Percentiles rank a stretch among this genome's conserved stretches.
These are phyloP conservation scores for Temnothorax longispinosus DNA, from an alignment of 1,140 invertebrate species.

Conservation along the genomic window DNA sequence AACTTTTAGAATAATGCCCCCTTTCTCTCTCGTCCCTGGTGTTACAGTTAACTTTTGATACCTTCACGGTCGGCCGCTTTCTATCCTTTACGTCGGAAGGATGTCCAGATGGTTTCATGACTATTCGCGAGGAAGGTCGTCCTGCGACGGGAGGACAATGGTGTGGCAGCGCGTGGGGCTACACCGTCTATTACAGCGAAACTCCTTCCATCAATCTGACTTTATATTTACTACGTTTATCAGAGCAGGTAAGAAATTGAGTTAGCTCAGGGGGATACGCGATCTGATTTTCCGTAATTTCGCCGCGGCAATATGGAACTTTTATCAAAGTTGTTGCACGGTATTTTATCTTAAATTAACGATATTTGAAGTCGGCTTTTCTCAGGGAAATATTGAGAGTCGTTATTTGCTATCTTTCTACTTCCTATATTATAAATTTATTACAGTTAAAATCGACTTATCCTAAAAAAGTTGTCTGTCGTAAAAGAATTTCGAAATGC, in stretches of 20 bases:
- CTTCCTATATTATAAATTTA: not conserved
- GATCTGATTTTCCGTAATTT: constrained; percentile 36
- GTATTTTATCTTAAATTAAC: constrained; percentile 3
- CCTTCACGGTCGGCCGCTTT: constrained; percentile 91
- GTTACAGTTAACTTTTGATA: constrained; percentile 90
- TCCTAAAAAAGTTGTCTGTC: not conserved
- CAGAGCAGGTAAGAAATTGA: constrained; percentile 88
- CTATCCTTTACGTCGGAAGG: constrained; percentile 91
- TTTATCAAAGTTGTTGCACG: not conserved
- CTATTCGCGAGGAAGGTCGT: constrained; percentile 90
- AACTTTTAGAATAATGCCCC: constrained; percentile 57
- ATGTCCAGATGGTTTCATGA: constrained; percentile 93
- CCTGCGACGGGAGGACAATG: constrained; percentile 92
- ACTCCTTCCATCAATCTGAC: constrained; percentile 92
- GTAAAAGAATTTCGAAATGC: not conserved
- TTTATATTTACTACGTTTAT: constrained; percentile 89
- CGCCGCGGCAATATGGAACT: not conserved
- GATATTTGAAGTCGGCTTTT: not conserved
- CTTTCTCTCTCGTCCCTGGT: not conserved
- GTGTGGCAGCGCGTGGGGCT: constrained; percentile 94
- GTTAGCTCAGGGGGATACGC: constrained; percentile 3
- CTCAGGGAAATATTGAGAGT: no score
- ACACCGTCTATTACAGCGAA: constrained; percentile 94
- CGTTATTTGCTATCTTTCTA: not conserved
- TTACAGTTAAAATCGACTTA: not conserved